Evolutionary conservation across 2,888 invertebrate genomes (phyloP), one percentile per base, ranked within the genome.

Genomic region (Conops quadrifasciatus): DNA sequence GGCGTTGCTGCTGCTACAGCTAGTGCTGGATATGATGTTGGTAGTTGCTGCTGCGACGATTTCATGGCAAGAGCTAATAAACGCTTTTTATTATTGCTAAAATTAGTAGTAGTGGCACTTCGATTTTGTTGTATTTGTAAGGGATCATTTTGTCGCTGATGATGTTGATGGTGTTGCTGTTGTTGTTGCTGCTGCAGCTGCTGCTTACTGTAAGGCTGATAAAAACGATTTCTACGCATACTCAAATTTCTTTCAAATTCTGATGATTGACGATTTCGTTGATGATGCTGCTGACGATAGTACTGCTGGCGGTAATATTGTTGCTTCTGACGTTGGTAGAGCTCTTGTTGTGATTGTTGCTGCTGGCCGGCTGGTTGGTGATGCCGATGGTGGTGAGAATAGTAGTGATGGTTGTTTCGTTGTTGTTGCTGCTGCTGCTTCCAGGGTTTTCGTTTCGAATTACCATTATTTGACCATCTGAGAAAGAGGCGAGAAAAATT

Each of bases 401-500:
- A n/a, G 15, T 58, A 30, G 21, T 70, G 64, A 4, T 70, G 72
- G 7, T 71, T 64, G 11, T 67, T 72, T 51, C 67, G 65, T 9
- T 62, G 67, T 4, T 63, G 71, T 13, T 71, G 69, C 13, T 69
- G 43, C 58, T 79, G 76, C 70, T 81, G 80, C 30, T 81, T 80
- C 81, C 81, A 81, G 24, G 78, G 76, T 76, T 82, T 82, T 68
- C 82, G 77, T 73, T 82, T 80, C 24, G 79, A 73, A 69, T 79
- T 80, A 21, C 78, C 76, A 70, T 78, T 78, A 7, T 76, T 75
- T 64, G 77, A 76, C 81, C 81, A 81, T 75, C 80, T 78, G 72
- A 71, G 72, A 24, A 65, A 66, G 1, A 13, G 21, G n/a, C n/a
- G n/a, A n/a, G n/a, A n/a, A n/a, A n/a, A 58, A 58, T 1, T 0